Conservation (phyloP, 2,113 vertebrate genomes). For the Syngnathoides biaculeatus region DNA sequence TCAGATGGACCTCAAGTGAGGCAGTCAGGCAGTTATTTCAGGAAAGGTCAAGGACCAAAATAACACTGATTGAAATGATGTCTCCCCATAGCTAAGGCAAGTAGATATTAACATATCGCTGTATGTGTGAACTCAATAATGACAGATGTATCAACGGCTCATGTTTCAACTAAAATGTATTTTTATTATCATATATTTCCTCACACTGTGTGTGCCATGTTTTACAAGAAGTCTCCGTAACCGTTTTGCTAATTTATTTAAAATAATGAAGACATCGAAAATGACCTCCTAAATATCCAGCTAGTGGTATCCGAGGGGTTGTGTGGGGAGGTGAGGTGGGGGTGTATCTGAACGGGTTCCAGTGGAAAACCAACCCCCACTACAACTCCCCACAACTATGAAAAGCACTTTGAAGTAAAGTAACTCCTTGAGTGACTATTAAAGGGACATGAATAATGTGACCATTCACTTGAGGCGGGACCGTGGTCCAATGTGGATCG, state of each 20-base stretch:
- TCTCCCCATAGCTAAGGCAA: background rate
- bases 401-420: background rate
- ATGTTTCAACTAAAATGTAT: background rate
- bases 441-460: too few species aligned
- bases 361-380: too few species aligned
- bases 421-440: too few species aligned
- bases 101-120: background rate
- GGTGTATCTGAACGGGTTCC: too few species aligned
- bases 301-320: too few species aligned
- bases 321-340: too few species aligned
- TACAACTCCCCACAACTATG: too few species aligned
- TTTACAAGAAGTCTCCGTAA: background rate
- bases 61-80: background rate
- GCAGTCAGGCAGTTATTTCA: background rate
- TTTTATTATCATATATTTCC: background rate
- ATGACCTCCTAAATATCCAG: background rate
- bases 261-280: background rate
- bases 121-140: background rate
- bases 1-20: background rate
- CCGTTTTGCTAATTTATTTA: background rate
- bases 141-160: background rate
- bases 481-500: too few species aligned
- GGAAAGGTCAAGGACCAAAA: background rate
- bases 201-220: background rate
- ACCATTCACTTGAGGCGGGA: too few species aligned